Conservation (phyloP, 1,140 invertebrate species). For the Aphelinus atriplicis region DNA sequence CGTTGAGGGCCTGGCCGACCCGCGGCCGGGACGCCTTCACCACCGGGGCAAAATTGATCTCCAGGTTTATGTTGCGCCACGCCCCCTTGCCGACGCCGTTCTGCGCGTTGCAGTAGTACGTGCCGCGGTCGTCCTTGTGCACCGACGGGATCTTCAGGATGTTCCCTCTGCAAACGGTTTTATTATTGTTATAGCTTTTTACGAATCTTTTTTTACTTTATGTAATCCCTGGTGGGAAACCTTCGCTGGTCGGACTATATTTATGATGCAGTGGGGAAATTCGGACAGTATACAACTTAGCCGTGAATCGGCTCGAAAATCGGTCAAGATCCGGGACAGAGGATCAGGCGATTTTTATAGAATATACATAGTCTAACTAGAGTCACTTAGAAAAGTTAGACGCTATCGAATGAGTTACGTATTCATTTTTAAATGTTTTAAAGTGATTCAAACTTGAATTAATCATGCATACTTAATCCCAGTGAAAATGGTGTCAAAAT, state of each 20-base stretch:
- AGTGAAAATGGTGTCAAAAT: too few relatives aligned
- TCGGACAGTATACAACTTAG: not conserved
- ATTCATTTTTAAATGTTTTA: too few relatives aligned
- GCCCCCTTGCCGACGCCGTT: conserved; percentile 88
- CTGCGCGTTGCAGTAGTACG: conserved; percentile 93
- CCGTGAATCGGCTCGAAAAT: not conserved
- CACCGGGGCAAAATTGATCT: conserved; percentile 88
- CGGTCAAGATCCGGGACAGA: not conserved
- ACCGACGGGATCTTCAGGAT: conserved; percentile 80
- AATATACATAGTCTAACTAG: too few relatives aligned
- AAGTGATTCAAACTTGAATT: too few relatives aligned
- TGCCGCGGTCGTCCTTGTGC: conserved; percentile 88
- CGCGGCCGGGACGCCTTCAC: conserved; percentile 82
- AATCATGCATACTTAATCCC: too few relatives aligned
- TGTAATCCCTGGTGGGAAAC: too few relatives aligned
- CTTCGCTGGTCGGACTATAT: too few relatives aligned
- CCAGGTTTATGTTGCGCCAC: conserved; percentile 85
- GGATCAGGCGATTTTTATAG: too few relatives aligned
- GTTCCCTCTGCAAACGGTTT: conserved; percentile 75
- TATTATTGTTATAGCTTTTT: conserved; percentile 13
- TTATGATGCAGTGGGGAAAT: too few relatives aligned
- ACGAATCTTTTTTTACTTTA: too few relatives aligned
- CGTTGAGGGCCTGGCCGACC: conserved; percentile 86
- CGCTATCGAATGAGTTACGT: too few relatives aligned
- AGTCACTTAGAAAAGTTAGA: too few relatives aligned